Evolutionary conservation across 2,888 invertebrate genomes (phyloP), one percentile per base, ranked within the genome.

Genomic region (Himalopsyche japonica): DNA sequence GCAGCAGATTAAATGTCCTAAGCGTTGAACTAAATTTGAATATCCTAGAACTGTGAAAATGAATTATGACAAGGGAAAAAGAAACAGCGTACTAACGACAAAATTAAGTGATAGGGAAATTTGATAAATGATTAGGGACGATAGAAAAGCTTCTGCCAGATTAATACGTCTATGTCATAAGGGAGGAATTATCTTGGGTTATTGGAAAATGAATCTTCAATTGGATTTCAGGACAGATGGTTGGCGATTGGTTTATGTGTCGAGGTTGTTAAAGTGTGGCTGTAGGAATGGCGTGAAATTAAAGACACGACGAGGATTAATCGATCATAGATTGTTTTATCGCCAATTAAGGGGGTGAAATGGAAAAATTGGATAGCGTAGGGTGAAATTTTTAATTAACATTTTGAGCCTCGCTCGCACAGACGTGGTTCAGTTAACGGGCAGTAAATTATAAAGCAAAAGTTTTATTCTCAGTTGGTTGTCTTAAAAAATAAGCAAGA

Each of bases 81-180:
- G 70, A 64, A 79, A 64, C 48, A 76, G 76, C 37, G 76, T 81
- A 79, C 86, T 82, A 83, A 83, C 84, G 84, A 83, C 86, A 79
- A 86, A 84, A 84, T 84, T 84, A 86, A 84, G 84, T 84, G 84
- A 86, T 83, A 81, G 83, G 84, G 84, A 84, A 84, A 84, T 86
- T 80, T 84, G 86, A 86, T 86, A 83, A 86, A 86, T 79, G 81
- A 81, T 82, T 82, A 82, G 80, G 49, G 82, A 64, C 83, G 85
- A 80, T 83, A 83, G 83, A 80, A 83, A 27, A 76, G 83, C 48
- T 49, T 64, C 49, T 79, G 83, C 77, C 86, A 80, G 81, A 84
- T 86, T 84, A 84, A 86, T 83, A 82, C 80, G 84, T 78, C 84
- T 86, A 86, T 83, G 83, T 85, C 79, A 79, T 64, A 70, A 70